Percentiles rank a stretch among this genome's conserved stretches.
phyloP scores from a whole-genome alignment of 2,113 vertebrate species.

The Trogon melanurus region DNA sequence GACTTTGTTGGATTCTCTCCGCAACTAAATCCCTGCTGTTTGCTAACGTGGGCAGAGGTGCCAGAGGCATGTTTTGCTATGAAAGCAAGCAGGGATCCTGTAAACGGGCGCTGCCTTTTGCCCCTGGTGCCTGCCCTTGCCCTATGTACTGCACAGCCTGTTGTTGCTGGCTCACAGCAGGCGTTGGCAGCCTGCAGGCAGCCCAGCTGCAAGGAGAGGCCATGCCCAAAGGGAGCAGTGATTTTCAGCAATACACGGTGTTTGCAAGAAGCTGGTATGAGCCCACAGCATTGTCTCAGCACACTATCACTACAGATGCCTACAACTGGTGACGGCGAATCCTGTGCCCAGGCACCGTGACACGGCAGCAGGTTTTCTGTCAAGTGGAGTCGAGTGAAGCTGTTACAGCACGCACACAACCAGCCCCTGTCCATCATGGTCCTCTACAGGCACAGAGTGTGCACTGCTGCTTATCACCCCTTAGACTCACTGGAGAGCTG shows the following conservation, averaged over 20 bases:
- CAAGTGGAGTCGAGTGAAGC: neutral
- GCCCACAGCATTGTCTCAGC: neutral
- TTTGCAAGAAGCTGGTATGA: neutral
- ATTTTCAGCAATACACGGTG: neutral
- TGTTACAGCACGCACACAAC: neutral
- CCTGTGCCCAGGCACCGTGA: neutral
- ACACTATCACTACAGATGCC: neutral
- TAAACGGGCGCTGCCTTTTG: neutral
- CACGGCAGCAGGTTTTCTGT: neutral
- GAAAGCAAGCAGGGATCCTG: neutral
- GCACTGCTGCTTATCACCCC: neutral
- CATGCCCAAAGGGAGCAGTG: neutral
- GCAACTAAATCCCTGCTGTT: neutral
- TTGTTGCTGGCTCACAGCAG: neutral
- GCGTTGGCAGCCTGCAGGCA: neutral
- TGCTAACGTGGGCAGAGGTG: neutral
- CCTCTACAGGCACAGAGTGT: too few species aligned
- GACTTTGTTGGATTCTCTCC: neutral
- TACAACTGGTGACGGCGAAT: neutral
- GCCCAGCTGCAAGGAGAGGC: neutral
- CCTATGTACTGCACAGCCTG: neutral
- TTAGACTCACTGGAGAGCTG: neutral
- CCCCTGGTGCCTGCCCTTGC: neutral
- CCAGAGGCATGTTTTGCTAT: neutral
- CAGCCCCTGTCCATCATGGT: fast-evolving